phyloP scores from a whole-genome alignment of 2,113 vertebrate species.

The Salvelinus sp. region DNA sequence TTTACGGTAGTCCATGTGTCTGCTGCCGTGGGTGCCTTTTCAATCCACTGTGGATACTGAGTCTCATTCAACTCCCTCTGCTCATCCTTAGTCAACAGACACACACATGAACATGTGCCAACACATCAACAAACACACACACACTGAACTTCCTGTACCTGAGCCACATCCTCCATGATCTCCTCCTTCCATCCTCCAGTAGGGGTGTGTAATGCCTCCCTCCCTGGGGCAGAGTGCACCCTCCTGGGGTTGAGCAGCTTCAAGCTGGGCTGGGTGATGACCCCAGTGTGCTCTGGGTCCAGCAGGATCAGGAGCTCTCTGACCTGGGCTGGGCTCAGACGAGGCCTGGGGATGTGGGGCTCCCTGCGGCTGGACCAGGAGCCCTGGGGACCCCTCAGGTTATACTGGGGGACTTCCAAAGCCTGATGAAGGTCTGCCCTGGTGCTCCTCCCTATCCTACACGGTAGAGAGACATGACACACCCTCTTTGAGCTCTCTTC shows the following conservation, averaged over 20 bases:
- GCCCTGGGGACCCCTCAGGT: constrained; percentile 34
- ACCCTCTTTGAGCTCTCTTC: no score
- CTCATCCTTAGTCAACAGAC: constrained; percentile 29
- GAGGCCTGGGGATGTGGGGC: neutral
- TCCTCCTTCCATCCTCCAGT: neutral
- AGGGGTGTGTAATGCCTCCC: neutral
- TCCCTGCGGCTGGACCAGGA: neutral
- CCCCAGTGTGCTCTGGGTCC: constrained; percentile 49
- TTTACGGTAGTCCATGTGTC: constrained; percentile 58
- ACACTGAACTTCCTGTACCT: neutral
- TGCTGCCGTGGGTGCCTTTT: constrained; percentile 28
- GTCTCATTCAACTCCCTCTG: constrained; percentile 25
- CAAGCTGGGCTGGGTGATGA: constrained; percentile 37
- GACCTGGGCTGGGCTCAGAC: constrained; percentile 34
- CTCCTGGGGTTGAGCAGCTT: constrained; percentile 46
- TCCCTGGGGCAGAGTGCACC: neutral
- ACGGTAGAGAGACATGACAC: constrained; percentile 33
- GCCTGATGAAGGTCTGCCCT: constrained; percentile 50
- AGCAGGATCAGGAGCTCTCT: constrained; percentile 57
- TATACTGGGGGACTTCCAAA: constrained; percentile 37
- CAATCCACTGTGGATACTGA: constrained; percentile 21
- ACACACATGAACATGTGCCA: neutral
- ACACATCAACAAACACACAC: constrained; percentile 5
- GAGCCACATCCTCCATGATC: neutral
- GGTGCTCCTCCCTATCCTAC: constrained; percentile 33